Conservation (phyloP, 2,113 vertebrate genomes). For the Clarias macrocephalus region DNA sequence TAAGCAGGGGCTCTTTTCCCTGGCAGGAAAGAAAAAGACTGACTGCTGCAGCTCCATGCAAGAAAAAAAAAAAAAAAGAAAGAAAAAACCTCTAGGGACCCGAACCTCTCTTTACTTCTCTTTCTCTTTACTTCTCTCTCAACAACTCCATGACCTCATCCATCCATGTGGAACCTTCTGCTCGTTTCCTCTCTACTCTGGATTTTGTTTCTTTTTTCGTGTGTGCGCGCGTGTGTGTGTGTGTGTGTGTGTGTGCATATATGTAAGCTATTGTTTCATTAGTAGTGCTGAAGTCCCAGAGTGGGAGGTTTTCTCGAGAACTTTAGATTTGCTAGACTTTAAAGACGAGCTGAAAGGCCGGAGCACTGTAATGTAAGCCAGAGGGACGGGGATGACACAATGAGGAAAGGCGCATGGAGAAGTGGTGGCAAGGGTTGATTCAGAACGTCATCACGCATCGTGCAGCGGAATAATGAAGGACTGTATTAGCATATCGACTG, state of each 20-base stretch:
- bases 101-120: constrained; percentile 30
- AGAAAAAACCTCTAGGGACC: constrained; percentile 18
- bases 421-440: neutral
- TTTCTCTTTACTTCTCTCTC: constrained; percentile 11
- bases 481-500: neutral
- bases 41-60: constrained; percentile 43
- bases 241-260: too few species aligned
- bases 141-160: constrained; percentile 22
- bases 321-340: constrained; percentile 31
- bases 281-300: neutral
- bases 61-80: constrained; percentile 39
- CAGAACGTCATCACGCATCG: neutral
- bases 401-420: neutral
- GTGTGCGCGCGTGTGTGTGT: too few species aligned
- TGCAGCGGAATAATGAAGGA: neutral
- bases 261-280: constrained; percentile 43
- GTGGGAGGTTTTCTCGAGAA: constrained; percentile 30
- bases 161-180: constrained; percentile 23
- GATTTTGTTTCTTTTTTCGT: neutral
- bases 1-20: constrained; percentile 50
- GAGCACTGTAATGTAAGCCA: constrained; percentile 25
- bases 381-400: neutral
- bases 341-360: constrained; percentile 42
- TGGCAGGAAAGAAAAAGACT: constrained; percentile 40
- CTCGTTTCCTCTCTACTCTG: constrained; percentile 26